These are phyloP conservation scores for Ondatra zibethicus DNA, from an alignment of 2,113 vertebrate species.

Conservation along the genomic window DNA sequence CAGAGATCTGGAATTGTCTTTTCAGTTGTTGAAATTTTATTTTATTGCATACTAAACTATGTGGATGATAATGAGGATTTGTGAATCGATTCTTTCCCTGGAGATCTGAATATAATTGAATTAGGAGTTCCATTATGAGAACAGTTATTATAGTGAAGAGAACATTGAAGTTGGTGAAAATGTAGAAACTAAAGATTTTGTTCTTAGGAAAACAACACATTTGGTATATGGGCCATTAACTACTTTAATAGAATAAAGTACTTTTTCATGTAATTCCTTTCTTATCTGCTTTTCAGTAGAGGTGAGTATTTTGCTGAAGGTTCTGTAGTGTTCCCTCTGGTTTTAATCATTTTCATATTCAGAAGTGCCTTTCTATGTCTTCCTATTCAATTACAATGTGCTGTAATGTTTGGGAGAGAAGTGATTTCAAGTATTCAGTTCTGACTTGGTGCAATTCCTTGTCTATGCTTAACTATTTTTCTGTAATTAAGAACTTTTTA, in stretches of 20 bases:
- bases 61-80: background rate
- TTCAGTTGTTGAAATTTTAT: background rate
- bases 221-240: background rate
- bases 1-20: background rate
- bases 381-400: background rate
- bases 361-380: background rate
- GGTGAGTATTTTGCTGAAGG: background rate
- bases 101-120: constrained; percentile 8
- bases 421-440: background rate
- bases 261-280: background rate
- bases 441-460: background rate
- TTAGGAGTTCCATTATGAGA: background rate
- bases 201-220: background rate
- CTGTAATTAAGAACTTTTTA: constrained; percentile 17
- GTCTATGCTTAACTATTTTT: background rate
- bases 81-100: background rate
- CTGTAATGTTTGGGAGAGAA: background rate
- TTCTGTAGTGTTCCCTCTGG: background rate
- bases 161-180: background rate
- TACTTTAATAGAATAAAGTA: background rate
- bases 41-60: constrained; percentile 23
- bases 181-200: background rate
- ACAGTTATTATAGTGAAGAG: background rate
- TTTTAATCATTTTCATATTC: background rate
- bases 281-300: constrained; percentile 26